Percentiles rank a stretch among this genome's conserved stretches.
Evolutionary conservation across 2,888 invertebrate species (phyloP).

Genomic region (Acleris laterana): DNA sequence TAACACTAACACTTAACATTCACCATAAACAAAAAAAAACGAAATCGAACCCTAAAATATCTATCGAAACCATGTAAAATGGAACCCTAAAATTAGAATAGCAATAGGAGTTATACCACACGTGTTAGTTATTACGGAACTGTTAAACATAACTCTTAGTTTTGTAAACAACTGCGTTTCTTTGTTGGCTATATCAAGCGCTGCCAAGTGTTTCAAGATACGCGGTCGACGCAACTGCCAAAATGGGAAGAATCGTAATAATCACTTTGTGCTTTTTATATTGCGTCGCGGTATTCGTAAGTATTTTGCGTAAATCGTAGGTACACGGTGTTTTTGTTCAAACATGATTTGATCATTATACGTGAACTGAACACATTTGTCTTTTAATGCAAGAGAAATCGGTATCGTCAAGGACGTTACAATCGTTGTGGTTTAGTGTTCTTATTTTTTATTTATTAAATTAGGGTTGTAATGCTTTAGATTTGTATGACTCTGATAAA

Average conservation of each 20-base stretch:
- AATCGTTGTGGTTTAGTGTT: too few relatives aligned
- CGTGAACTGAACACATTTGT: neutral
- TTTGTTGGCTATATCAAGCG: slow-evolving; percentile 15
- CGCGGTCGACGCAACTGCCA: slow-evolving; percentile 11
- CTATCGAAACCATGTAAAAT: neutral
- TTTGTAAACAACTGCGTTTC: slow-evolving; percentile 40
- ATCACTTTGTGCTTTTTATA: slow-evolving; percentile 1
- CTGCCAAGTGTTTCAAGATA: slow-evolving; percentile 10
- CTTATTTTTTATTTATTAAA: too few relatives aligned
- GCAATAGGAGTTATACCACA: slow-evolving; percentile 31
- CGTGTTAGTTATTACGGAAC: slow-evolving; percentile 36
- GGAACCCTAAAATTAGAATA: slow-evolving; percentile 18
- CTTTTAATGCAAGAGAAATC: neutral
- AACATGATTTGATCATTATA: neutral
- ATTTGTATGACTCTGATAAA: too few relatives aligned
- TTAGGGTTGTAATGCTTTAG: too few relatives aligned
- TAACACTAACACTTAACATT: too few relatives aligned
- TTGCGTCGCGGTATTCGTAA: neutral
- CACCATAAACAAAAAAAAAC: too few relatives aligned
- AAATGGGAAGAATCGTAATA: slow-evolving; percentile 12
- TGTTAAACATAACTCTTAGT: slow-evolving; percentile 36
- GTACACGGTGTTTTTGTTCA: neutral
- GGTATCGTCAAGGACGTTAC: too few relatives aligned
- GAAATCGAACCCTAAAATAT: too few relatives aligned
- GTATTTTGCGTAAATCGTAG: neutral